Evolutionary conservation across 1,140 invertebrate species (phyloP).

Genomic region (Caenorhabditis tropicalis): DNA sequence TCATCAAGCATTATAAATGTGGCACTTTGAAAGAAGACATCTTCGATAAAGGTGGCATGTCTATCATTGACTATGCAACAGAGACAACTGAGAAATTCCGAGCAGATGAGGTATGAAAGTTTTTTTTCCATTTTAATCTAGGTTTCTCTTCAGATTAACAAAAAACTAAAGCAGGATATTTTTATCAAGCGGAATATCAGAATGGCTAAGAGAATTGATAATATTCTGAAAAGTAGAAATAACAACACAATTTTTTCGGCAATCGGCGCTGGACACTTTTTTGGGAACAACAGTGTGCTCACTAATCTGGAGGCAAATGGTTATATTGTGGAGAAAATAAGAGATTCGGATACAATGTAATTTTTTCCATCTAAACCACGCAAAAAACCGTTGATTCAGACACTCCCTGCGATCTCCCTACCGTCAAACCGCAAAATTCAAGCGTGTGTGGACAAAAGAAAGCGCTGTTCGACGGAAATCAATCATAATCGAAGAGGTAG

Average conservation of each 20-base stretch:
- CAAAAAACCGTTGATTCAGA: background rate
- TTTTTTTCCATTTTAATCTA: background rate
- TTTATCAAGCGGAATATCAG: conserved; percentile 31
- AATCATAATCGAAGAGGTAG: conserved; percentile 31
- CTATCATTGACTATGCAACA: conserved; percentile 25
- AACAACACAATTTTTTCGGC: conserved; percentile 33
- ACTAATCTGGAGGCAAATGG: background rate
- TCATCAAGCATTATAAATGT: conserved; percentile 40
- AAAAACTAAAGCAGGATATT: conserved; percentile 43
- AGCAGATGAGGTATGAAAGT: background rate
- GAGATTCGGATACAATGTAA: conserved; percentile 30
- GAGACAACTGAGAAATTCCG: background rate
- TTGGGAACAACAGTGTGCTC: conserved; percentile 44
- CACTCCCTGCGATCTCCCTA: background rate
- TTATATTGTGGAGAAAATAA: background rate
- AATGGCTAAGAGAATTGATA: conserved; percentile 47
- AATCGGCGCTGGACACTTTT: conserved; percentile 50
- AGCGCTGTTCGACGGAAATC: background rate
- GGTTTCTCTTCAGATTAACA: conserved; percentile 35
- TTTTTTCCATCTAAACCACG: background rate
- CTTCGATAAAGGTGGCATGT: background rate
- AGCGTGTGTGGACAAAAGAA: conserved; percentile 40
- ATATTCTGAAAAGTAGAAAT: background rate
- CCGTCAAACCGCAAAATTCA: conserved; percentile 40
- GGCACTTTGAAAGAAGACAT: conserved; percentile 30